Evolutionary conservation across 2,888 invertebrate species (phyloP), one percentile per base, ranked within the genome.

Genomic region (Parnassius smintheus): DNA sequence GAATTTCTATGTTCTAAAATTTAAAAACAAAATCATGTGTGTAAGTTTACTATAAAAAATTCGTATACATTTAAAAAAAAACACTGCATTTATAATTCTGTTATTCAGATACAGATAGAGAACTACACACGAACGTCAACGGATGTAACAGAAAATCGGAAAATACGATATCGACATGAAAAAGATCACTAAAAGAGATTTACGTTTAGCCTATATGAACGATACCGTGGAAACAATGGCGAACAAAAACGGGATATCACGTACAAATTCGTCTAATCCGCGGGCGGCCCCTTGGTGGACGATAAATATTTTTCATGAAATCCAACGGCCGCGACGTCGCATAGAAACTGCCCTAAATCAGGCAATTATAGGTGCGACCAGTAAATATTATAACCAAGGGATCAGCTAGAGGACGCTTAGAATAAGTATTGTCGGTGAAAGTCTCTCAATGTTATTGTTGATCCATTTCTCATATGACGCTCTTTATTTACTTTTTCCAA

Each of bases 231-330:
- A 61, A 55, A 61, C 56, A 66, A 67, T 60, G 65, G 56, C 56
- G 66, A 59, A 57, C 65, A 65, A 65, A 67, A 70, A 69, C 68
- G 66, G 75, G 75, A 70, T 72, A 77, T 83, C 89, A 89, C 91
- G 91, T 88, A 87, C 86, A 83, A 85, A 88, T 87, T 81, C 80
- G 77, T 85, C 84, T 91, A 90, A 91, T 90, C 89, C 88, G 72
- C 63, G 76, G 74, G 78, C 54, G 49, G 49, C 84, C 83, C 83
- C 69, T 72, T 74, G 75, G 76, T 73, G 83, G 79, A 78, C 88
- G 75, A 91, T 91, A 91, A 90, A 91, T 91, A 91, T 91, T 87
- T 88, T 84, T 83, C 86, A 85, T 86, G 87, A 86, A 89, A 87
- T 88, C 89, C 85, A 77, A 72, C 75, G 77, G 71, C 80, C 76